Conservation (phyloP, 2,888 invertebrate genomes). For the Neoscelio sp. region DNA sequence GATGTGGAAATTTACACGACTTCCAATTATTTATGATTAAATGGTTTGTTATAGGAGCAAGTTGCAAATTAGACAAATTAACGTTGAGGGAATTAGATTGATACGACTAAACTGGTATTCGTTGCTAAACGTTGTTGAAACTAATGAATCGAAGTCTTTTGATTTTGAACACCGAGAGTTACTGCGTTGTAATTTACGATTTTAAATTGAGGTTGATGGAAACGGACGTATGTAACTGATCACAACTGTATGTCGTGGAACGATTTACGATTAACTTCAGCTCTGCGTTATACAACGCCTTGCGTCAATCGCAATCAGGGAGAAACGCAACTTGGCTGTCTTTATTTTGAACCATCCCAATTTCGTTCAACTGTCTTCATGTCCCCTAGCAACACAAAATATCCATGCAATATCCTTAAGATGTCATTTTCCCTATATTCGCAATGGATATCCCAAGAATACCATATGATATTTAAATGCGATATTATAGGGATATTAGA, state of each 20-base stretch:
- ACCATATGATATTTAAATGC: no score
- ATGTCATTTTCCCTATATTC: no score
- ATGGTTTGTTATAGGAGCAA: not conserved
- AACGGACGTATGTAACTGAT: conserved; percentile 9
- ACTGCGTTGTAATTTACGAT: conserved; percentile 9
- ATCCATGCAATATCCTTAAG: no score
- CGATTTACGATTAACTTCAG: conserved; percentile 30
- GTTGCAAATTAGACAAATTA: conserved; percentile 29
- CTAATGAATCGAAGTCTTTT: not conserved
- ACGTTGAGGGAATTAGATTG: conserved; percentile 4
- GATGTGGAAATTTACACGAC: conserved; percentile 2
- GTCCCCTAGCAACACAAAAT: no score
- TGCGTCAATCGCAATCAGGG: conserved; percentile 10
- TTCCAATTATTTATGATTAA: conserved; percentile 3
- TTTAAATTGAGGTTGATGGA: conserved; percentile 12
- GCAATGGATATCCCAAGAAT: no score
- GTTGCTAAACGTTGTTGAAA: not conserved
- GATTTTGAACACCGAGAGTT: not conserved
- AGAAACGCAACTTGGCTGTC: conserved; percentile 7
- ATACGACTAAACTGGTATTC: not conserved
- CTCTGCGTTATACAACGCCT: conserved; percentile 14
- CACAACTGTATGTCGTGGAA: not conserved
- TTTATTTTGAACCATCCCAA: not conserved
- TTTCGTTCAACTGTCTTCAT: not conserved
- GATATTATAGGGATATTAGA: no score